Conservation (phyloP, 2,888 invertebrate genomes). For the Netelia inedita region DNA sequence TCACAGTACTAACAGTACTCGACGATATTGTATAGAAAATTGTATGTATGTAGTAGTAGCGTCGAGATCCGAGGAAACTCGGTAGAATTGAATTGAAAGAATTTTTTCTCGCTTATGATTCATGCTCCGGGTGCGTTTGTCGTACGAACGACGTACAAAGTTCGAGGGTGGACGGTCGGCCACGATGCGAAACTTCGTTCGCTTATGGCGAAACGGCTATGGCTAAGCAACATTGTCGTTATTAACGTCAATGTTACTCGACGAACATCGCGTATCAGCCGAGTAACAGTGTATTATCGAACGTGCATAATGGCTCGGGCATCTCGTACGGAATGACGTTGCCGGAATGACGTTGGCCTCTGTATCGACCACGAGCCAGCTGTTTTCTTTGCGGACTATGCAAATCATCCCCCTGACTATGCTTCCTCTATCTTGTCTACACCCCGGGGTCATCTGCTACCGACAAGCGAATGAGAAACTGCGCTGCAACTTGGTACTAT, state of each 20-base stretch:
- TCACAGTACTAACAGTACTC: conserved; percentile 12
- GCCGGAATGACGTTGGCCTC: too few relatives aligned
- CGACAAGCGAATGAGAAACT: conserved; percentile 45
- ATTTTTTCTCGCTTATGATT: conserved; percentile 15
- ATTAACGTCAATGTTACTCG: neutral
- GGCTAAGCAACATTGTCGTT: neutral
- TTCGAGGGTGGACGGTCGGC: neutral
- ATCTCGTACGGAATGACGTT: neutral
- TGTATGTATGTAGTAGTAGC: neutral
- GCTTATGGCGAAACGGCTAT: neutral
- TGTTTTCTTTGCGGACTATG: conserved; percentile 65
- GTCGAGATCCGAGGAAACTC: conserved; percentile 43
- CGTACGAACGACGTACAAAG: conserved; percentile 28
- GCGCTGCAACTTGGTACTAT: conserved; percentile 10
- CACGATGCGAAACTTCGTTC: neutral
- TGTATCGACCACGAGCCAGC: conserved; percentile 21
- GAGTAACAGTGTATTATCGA: conserved; percentile 13
- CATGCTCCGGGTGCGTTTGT: conserved; percentile 15
- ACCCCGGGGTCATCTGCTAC: conserved; percentile 45
- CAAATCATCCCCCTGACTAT: conserved; percentile 50
- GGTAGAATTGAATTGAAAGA: conserved; percentile 25
- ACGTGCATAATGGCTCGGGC: neutral
- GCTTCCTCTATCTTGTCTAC: conserved; percentile 11
- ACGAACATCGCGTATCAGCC: conserved; percentile 2
- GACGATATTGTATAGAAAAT: conserved; percentile 31